These are phyloP conservation scores for Otolemur garnettii DNA, from an alignment of 2,113 vertebrate genomes.

Conservation along the genomic window DNA sequence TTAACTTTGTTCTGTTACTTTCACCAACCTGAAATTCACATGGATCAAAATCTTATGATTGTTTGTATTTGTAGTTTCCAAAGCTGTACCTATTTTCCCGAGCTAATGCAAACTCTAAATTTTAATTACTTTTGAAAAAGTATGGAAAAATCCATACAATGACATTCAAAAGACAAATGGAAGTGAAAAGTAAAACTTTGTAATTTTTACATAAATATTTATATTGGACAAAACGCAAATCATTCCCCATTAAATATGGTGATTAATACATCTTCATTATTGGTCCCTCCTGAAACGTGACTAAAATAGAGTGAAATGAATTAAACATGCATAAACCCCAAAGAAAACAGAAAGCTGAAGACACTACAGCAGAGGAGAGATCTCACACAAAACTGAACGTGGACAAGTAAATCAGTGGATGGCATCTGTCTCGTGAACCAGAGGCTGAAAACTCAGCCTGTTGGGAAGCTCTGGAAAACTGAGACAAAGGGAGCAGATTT, in stretches of 20 bases:
- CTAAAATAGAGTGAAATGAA: conserved; percentile 4
- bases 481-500: background rate
- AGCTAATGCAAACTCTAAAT: background rate
- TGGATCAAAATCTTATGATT: conserved; percentile 24
- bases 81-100: conserved; percentile 43
- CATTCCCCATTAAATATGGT: background rate
- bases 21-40: conserved; percentile 41
- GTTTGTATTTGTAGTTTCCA: background rate
- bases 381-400: background rate
- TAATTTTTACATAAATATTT: conserved; percentile 51
- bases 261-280: conserved; percentile 9
- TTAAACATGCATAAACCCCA: background rate
- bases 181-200: conserved; percentile 14
- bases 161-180: conserved; percentile 2
- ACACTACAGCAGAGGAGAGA: background rate
- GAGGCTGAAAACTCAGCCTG: background rate
- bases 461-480: background rate
- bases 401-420: background rate
- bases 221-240: background rate
- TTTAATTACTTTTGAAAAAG: conserved; percentile 27
- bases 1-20: conserved; percentile 44
- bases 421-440: background rate
- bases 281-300: background rate
- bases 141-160: conserved; percentile 12
- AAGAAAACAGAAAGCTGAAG: conserved; percentile 16